Conservation (phyloP, 2,888 invertebrate genomes). For the Nemurella pictetii region DNA sequence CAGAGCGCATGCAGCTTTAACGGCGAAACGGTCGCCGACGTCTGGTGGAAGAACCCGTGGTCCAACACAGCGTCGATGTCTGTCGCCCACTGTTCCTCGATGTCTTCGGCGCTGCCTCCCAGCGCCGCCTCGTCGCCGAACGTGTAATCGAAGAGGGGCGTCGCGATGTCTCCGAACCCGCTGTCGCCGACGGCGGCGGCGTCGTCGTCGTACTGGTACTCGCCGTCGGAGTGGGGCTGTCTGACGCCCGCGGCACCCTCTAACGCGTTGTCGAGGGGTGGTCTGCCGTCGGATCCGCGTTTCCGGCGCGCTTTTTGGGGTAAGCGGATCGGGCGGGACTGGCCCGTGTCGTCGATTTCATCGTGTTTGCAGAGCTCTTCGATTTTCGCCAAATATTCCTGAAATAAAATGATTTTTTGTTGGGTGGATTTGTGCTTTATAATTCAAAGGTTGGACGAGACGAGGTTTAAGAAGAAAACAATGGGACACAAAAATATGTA, state of each 20-base stretch:
- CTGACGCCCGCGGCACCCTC: neutral
- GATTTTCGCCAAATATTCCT: slow-evolving; percentile 42
- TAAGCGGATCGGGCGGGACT: neutral
- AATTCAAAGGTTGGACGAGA: no score
- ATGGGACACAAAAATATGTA: no score
- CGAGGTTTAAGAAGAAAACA: no score
- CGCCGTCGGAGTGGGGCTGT: slow-evolving; percentile 9
- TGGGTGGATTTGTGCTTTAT: no score
- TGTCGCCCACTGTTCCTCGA: slow-evolving; percentile 21
- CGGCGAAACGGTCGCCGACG: slow-evolving; percentile 54
- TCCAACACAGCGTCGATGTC: slow-evolving; percentile 25
- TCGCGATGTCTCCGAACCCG: slow-evolving; percentile 27
- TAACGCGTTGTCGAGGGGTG: neutral
- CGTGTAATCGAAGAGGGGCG: slow-evolving; percentile 12
- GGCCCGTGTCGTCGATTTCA: slow-evolving; percentile 30
- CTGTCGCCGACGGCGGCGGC: slow-evolving; percentile 29
- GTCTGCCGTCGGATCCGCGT: neutral
- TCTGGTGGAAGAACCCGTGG: slow-evolving; percentile 54
- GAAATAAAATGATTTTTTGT: no score
- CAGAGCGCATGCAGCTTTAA: slow-evolving; percentile 57
- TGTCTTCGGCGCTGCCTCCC: slow-evolving; percentile 32
- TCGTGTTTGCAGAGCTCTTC: slow-evolving; percentile 36
- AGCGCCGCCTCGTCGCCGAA: slow-evolving; percentile 29
- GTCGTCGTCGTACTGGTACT: slow-evolving; percentile 36
- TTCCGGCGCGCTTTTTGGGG: neutral